phyloP scores from a whole-genome alignment of 2,797 vertebrate genomes.

The Hippoglossus hippoglossus region DNA sequence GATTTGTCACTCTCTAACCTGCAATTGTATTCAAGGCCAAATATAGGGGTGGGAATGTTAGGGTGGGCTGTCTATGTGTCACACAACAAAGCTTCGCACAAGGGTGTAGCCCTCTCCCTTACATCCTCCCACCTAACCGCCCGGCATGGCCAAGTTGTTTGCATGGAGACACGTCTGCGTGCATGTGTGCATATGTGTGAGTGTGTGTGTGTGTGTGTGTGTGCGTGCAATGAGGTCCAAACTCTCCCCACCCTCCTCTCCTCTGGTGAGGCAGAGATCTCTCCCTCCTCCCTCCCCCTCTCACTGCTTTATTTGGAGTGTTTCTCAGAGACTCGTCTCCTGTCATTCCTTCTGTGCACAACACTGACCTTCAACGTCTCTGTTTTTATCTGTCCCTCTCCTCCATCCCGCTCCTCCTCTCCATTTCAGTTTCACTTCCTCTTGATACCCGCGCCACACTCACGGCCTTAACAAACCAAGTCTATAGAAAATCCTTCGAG shows the following conservation, averaged over 20 bases:
- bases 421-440: constrained; percentile 6
- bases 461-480: constrained; percentile 6
- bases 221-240: constrained; percentile 65
- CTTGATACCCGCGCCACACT: constrained; percentile 1
- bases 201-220: constrained; percentile 39
- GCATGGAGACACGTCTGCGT: constrained; percentile 70
- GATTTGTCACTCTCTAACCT: constrained; percentile 87
- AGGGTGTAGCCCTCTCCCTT: constrained; percentile 85
- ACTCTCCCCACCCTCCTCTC: constrained; percentile 70
- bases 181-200: constrained; percentile 26
- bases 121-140: constrained; percentile 86
- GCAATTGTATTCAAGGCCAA: constrained; percentile 90
- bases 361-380: constrained; percentile 58
- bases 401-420: constrained; percentile 3
- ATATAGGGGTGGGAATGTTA: constrained; percentile 85
- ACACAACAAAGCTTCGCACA: constrained; percentile 83
- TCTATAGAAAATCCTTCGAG: neutral
- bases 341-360: constrained; percentile 63
- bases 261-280: constrained; percentile 64
- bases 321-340: constrained; percentile 70
- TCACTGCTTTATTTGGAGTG: constrained; percentile 71
- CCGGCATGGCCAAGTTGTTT: constrained; percentile 79
- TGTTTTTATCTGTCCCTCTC: constrained; percentile 27
- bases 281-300: constrained; percentile 64
- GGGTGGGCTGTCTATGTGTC: constrained; percentile 85